Conservation (phyloP, 2,113 vertebrate species). For the Canis aureus region DNA sequence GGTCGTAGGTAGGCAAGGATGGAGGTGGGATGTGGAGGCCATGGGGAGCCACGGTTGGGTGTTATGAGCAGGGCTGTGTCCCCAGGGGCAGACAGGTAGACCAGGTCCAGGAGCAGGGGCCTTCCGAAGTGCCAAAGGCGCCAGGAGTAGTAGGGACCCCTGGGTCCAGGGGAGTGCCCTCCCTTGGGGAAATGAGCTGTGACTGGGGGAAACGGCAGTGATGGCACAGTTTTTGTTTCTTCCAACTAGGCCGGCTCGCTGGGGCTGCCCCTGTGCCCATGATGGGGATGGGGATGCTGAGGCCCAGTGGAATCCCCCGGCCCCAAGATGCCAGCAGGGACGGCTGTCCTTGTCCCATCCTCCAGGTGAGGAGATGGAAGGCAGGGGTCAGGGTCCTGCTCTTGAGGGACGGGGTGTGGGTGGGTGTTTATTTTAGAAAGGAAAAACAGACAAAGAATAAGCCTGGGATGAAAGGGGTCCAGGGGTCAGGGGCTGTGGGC, state of each 20-base stretch:
- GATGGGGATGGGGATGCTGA: neutral
- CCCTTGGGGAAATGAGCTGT: neutral
- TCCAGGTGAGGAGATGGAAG: neutral
- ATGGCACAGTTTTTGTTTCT: neutral
- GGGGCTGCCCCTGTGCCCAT: neutral
- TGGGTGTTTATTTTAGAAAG: neutral
- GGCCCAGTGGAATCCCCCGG: neutral
- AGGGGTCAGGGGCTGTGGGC: slow-evolving; percentile 31
- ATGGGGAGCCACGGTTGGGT: neutral
- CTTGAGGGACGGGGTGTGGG: neutral
- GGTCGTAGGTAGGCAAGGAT: neutral
- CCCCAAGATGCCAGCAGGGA: neutral
- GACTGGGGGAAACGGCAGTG: neutral
- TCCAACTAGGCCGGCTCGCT: neutral
- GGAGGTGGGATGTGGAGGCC: no score
- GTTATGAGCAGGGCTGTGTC: neutral
- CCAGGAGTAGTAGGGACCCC: neutral
- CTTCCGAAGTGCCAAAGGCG: neutral
- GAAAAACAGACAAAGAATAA: neutral
- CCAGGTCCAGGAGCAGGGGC: neutral
- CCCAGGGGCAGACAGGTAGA: neutral
- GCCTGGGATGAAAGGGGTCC: neutral
- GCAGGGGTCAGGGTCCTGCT: neutral
- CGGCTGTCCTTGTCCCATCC: neutral
- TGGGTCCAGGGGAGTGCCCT: neutral